Base-by-base conservation (phyloP, 2,113 vertebrate genomes). In the Erinaceus europaeus region DNA sequence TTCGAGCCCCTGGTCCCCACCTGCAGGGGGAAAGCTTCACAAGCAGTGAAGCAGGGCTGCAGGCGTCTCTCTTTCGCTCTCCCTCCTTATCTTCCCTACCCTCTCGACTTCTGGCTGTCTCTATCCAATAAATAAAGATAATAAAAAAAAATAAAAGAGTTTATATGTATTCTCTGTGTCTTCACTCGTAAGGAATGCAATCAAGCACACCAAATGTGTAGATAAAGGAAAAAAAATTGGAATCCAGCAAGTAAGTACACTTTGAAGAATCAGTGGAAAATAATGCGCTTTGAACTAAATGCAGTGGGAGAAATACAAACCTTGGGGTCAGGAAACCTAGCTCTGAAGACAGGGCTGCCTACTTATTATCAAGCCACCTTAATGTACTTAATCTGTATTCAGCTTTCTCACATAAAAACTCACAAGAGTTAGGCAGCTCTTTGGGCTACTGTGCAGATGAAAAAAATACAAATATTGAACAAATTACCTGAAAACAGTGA, bases 361-460 rank as follows among this genome's bases (percentile, higher is more conserved):
- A 29, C 57, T 64, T 65, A 52, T 68, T 62, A 38, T 62, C 53
- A 84, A 48, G 53, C 61, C 40, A 57, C n/a, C 25, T 72, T 34
- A 53, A 46, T 34, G 77, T 40, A 65, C 67, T 64, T 64, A 64
- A 59, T 52, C 52, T 75, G 10, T 20, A 9, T 83, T 79, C 42
- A 81, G 23, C 46, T 57, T 90, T 55, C 53, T 72, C 53, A 59
- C 52, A 18, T 64, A 46, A 86, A 91, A 92, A 50, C 44, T 55
- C 55, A 44, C 71, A 50, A 64, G 7, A 73, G 76, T 38, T 46
- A 40, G 29, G 4, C 23, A 59, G 67, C 42, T 67, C 53, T 34
- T 23, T 27, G 80, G 57, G 48, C 11, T 59, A 17, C 73, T 65
- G 46, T 75, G 73, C 62, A 53, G 61, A 44, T 57, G 25, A 71